Base-by-base conservation (phyloP, 2,888 invertebrate species). In the Cistogaster globosa region DNA sequence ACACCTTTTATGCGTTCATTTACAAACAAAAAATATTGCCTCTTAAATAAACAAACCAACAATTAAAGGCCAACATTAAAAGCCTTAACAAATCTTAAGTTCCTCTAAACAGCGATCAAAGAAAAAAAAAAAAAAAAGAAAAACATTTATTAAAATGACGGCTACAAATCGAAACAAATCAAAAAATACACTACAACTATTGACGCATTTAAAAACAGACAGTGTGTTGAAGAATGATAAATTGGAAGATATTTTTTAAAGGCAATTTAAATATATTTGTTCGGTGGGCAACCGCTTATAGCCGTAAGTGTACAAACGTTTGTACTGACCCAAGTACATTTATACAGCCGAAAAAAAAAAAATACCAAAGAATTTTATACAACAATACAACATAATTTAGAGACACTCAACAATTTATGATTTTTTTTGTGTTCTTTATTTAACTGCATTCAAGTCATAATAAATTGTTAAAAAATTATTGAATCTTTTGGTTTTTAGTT, bases 361-460 rank as follows among this genome's bases (percentile, higher is more conserved):
- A 32, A 79, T 16, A 58, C 68, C 42, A 55, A 71, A 45, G 45
- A 55, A 74, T 62, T 81, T 78, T 45, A 58, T 22, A 58, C 65
- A 82, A 82, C 78, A 82, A 85, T 85, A 82, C 78, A 85, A 85
- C 82, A 76, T 82, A 79, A 85, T 85, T 85, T 85, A 9, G 38
- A 78, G 62, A 48, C 53, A 75, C 22, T 53, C 42, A 51, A 58
- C 77, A 81, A 74, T 81, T 84, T 84, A 55, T 65, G 36, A 42
- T 26, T 58, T 42, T 51, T n/a, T 32, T 32, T 8, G 2, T 2
- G 26, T 1, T 14, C 14, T 68, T 58, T 72, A 7, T 45, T 62
- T 45, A 48, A 63, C 36, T 36, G 26, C 51, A 78, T n/a, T 36
- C 60, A 45, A 63, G 65, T 62, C 67, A 68, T 68, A 71, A 63